phyloP scores from a whole-genome alignment of 2,888 invertebrate species.

The Pammene aurita region DNA sequence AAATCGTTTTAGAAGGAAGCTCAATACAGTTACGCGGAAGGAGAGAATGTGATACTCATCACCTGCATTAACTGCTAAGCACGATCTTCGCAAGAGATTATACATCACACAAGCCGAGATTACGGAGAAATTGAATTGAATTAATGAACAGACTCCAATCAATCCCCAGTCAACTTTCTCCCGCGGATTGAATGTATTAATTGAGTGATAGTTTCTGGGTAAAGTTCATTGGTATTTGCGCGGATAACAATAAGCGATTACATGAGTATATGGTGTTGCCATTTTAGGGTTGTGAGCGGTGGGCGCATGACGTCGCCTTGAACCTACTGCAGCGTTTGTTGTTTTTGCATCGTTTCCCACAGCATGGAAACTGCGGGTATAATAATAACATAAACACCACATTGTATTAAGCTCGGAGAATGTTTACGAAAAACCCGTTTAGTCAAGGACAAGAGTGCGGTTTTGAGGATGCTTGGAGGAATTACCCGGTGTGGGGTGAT shows the following conservation, averaged over 20 bases:
- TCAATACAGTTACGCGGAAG: neutral
- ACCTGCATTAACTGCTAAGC: neutral
- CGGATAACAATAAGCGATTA: conserved; percentile 22
- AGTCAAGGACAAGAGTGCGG: conserved; percentile 30
- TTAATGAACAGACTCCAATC: too few relatives aligned
- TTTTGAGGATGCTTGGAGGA: conserved; percentile 17
- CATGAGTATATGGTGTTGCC: conserved; percentile 21
- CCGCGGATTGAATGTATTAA: conserved; percentile 1
- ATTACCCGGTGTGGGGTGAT: conserved; percentile 3
- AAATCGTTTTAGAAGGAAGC: neutral
- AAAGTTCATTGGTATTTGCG: conserved; percentile 36
- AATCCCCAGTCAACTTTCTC: conserved; percentile 1
- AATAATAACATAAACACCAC: conserved; percentile 37
- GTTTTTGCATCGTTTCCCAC: conserved; percentile 50
- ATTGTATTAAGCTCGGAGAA: conserved; percentile 31
- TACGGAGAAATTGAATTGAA: too few relatives aligned
- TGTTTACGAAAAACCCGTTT: conserved; percentile 35
- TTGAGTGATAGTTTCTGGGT: conserved; percentile 18
- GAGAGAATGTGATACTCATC: neutral
- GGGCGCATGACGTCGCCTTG: conserved; percentile 44
- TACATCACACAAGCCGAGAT: too few relatives aligned
- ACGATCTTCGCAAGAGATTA: neutral
- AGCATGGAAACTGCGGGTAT: conserved; percentile 38
- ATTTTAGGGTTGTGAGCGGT: conserved; percentile 30
- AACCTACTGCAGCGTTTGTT: conserved; percentile 50